phyloP scores from a whole-genome alignment of 2,797 vertebrate genomes.

The Acipenser transmontanus region DNA sequence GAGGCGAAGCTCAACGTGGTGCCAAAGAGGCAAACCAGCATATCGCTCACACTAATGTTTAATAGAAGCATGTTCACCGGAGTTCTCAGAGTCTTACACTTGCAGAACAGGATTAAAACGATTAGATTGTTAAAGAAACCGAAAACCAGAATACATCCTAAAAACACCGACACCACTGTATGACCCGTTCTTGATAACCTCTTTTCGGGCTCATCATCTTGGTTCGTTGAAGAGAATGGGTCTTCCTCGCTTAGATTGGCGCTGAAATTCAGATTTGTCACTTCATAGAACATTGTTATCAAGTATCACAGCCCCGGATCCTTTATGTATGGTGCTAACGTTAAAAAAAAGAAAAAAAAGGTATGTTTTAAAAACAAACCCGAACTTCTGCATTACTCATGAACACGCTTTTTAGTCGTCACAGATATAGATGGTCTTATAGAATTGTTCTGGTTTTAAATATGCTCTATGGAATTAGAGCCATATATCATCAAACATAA shows the following conservation, averaged over 20 bases:
- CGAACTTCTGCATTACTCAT: too few relatives aligned
- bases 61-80: slow-evolving; percentile 84
- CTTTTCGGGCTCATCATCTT: slow-evolving; percentile 33
- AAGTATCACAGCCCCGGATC: too few relatives aligned
- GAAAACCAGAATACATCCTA: slow-evolving; percentile 79
- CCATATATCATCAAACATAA: too few relatives aligned
- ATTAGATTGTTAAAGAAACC: slow-evolving; percentile 82
- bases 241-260: slow-evolving; percentile 54
- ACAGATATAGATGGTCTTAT: too few relatives aligned
- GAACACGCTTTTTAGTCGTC: too few relatives aligned
- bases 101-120: slow-evolving; percentile 79
- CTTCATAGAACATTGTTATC: slow-evolving; percentile 41
- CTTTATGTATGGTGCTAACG: too few relatives aligned
- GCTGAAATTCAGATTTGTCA: slow-evolving; percentile 54
- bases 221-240: slow-evolving; percentile 21
- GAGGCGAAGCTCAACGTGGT: slow-evolving; percentile 82
- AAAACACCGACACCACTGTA: slow-evolving; percentile 67
- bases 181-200: slow-evolving; percentile 67
- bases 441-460: too few relatives aligned
- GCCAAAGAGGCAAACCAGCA: slow-evolving; percentile 81
- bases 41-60: slow-evolving; percentile 85
- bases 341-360: too few relatives aligned
- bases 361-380: too few relatives aligned
- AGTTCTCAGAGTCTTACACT: slow-evolving; percentile 78
- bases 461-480: too few relatives aligned